Evolutionary conservation across 1,140 invertebrate genomes (phyloP).

Genomic region (Ceratosolen solmsi): DNA sequence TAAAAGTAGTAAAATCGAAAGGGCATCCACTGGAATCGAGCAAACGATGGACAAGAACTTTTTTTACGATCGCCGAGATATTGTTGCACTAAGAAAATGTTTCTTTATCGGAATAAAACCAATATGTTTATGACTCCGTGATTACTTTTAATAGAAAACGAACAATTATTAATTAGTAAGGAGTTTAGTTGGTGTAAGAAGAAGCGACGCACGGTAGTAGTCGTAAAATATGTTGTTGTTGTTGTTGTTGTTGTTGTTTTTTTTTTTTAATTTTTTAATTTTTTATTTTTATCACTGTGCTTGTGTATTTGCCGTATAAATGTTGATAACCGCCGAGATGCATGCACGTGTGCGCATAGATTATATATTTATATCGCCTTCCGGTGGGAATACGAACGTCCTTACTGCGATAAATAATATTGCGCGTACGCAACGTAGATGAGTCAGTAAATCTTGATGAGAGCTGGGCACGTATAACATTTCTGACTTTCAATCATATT

Average conservation of each 20-base stretch:
- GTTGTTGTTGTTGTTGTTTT: no score
- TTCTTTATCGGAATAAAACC: not conserved
- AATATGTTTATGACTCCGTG: not conserved
- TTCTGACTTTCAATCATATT: no score
- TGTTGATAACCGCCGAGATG: conserved; percentile 13
- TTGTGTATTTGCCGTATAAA: not conserved
- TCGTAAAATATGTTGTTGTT: not conserved
- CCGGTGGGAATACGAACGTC: conserved; percentile 28
- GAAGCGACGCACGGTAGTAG: no score
- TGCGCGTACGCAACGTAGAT: conserved; percentile 1
- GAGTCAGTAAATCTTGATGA: conserved; percentile 22
- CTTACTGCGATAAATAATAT: conserved; percentile 24
- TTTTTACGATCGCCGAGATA: not conserved
- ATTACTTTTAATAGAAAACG: not conserved
- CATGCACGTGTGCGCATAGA: conserved; percentile 32
- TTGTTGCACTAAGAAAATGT: not conserved
- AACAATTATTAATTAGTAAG: not conserved
- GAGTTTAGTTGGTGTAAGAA: not conserved
- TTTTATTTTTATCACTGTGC: not conserved
- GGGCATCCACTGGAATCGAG: not conserved
- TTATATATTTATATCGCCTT: conserved; percentile 37
- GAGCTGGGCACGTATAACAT: not conserved
- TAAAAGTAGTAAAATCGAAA: not conserved
- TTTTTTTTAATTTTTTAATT: no score
- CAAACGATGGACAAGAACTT: not conserved